phyloP scores from a whole-genome alignment of 2,113 vertebrate species.

The Craseonycteris thonglongyai region DNA sequence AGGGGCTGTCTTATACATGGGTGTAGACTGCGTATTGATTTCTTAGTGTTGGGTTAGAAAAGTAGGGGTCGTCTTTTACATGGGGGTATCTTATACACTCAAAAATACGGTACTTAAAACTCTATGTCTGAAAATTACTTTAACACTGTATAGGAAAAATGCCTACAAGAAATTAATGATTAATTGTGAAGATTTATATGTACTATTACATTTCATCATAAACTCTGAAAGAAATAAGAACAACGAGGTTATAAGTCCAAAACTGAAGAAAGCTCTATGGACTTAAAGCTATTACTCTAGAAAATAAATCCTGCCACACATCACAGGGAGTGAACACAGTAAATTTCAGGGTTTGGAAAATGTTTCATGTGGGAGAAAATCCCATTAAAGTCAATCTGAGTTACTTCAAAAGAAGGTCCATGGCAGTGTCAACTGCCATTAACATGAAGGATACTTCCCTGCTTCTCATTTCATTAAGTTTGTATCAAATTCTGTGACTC shows the following conservation, averaged over 20 bases:
- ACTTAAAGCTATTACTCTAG: background rate
- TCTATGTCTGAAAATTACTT: conserved; percentile 18
- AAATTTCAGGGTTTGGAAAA: conserved; percentile 31
- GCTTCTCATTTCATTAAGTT: conserved; percentile 30
- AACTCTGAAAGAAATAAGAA: conserved; percentile 31
- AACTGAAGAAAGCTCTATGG: conserved; percentile 4
- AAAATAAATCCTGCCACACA: conserved; percentile 35
- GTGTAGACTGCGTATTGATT: too few relatives aligned
- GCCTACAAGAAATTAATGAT: background rate
- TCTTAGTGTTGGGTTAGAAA: too few relatives aligned
- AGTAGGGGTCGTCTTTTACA: too few relatives aligned
- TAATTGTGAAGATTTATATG: conserved; percentile 6
- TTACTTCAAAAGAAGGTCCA: conserved; percentile 31
- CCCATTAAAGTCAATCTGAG: conserved; percentile 40
- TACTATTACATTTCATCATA: conserved; percentile 24
- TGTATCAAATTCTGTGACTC: conserved; percentile 12
- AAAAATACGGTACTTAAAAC: too few relatives aligned
- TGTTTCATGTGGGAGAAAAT: conserved; percentile 39
- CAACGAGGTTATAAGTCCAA: conserved; percentile 6
- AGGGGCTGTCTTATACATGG: too few relatives aligned
- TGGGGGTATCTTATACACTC: too few relatives aligned
- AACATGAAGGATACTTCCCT: conserved; percentile 23
- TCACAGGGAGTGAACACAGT: background rate
- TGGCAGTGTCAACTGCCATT: conserved; percentile 25
- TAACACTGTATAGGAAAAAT: background rate